Evolutionary conservation across 2,797 vertebrate species (phyloP), one percentile per base, ranked within the genome.

Genomic region (Platyrinchus mystaceus): DNA sequence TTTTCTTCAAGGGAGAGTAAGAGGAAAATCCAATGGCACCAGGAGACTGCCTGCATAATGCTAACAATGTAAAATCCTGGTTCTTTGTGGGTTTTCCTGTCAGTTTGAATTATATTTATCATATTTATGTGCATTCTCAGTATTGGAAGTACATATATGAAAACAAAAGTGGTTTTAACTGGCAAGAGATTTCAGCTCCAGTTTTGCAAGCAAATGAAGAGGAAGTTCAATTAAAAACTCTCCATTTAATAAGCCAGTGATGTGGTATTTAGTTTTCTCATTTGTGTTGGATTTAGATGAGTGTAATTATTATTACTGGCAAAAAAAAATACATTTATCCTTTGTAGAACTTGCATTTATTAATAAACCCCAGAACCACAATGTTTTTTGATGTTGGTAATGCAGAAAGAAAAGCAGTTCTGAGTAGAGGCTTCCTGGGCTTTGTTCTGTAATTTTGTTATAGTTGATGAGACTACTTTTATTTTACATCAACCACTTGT

Each of bases 181-280:
- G 44, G 52, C 56, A 90, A 39, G 64, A 90, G 60, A 62, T 52
- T 93, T 93, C 75, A 76, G 19, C 76, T 76, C 30, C 37, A 0
- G 21, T 74, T 93, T 87, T 84, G 52, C 64, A 94, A 89, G 56
- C 64, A 93, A 94, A 87, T 90, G 79, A 87, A 83, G 21, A 21
- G 50, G 43, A 89, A 83, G 64, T 90, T 85, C 52, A 87, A 37
- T 84, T 75, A 60, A 64, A 79, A 87, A 43, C 36, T 49, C 44
- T 22, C 18, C 0, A 0, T 88, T 89, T 91, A 91, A 41, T 69
- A 89, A 76, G 47, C 62, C 27, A 53, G n/a, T 73, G 68, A 88
- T 77, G 76, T 50, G 43, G 74, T 87, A 73, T 67, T 82, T 82
- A 62, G 27, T 71, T 87, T 82, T 85, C n/a, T 88, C 37, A n/a